Base-by-base conservation (phyloP, 2,113 vertebrate genomes). In the Oreocharis arfaki region DNA sequence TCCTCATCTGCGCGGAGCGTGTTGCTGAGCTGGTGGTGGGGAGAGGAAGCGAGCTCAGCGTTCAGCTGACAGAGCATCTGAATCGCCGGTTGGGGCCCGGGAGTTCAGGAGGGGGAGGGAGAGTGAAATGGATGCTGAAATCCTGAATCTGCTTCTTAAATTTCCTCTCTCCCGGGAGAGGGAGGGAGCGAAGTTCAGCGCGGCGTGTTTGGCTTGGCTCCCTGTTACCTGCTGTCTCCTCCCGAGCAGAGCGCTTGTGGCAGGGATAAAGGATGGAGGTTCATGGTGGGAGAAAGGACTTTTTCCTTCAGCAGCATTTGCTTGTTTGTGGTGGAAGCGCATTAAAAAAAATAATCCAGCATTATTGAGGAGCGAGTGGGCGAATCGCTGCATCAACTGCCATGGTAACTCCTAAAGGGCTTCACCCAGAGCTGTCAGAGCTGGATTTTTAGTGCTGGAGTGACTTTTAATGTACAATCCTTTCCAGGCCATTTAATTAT, bases 341-440 rank as follows among this genome's bases (percentile, higher is more conserved):
- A 49, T 94, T 87, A 24, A 89, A 88, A 91, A 89, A 91, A 92
- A 83, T 26, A 93, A 88, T 65, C 84, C 78, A 50, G 84, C 94
- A 44, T 96, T 92, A 95, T 41, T 95, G 95, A 80, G 71, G 86
- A 94, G 57, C 0, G 89, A 96, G 96, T 96, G 96, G 95, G 96
- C 79, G 90, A 96, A 91, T 74, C 44, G 68, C 95, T 90, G 94
- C 95, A 85, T 84, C 84, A 35, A 94, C 91, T 97, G 24, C 96
- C 95, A 97, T 96, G 96, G 95, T 91, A 97, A 96, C 96, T 97
- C 92, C 37, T 49, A 61, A 87, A 94, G 95, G 94, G 68, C 96
- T 94, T 96, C 96, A 87, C 94, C 93, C 84, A 5, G n/a, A 81
- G 52, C 92, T 97, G 96, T 63, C 94, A 96, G 90, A 57, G 81